Percentiles rank a stretch among this genome's conserved stretches.
Evolutionary conservation across 53 echinoderm and acorn worm species (phyloP).

Genomic region (Holothuria leucospilota): DNA sequence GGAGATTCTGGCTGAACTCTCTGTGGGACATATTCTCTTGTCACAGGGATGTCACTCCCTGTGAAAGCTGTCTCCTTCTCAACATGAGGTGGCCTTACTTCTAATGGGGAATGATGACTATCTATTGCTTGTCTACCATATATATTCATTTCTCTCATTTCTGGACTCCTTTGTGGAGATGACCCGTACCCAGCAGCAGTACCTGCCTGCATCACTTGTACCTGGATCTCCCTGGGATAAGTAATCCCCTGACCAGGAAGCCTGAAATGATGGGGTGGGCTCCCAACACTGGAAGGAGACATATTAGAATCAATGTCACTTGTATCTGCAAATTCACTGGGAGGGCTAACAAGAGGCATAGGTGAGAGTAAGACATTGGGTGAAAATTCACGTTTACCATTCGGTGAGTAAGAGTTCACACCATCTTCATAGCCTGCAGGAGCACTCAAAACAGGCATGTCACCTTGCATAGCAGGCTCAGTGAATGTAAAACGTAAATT

Average conservation of each 20-base stretch:
- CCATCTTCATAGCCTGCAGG: constrained; percentile 70
- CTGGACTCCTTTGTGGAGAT: constrained; percentile 16
- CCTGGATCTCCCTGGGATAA: constrained; percentile 45
- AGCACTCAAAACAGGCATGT: constrained; percentile 69
- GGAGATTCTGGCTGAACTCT: constrained; percentile 39
- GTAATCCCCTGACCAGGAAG: constrained; percentile 69
- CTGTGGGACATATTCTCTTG: background rate
- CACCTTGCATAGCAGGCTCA: constrained; percentile 28
- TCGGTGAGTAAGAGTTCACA: constrained; percentile 2
- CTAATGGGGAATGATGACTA: constrained; percentile 14
- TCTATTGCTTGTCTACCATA: constrained; percentile 22
- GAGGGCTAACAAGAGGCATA: constrained; percentile 84
- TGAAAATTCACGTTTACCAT: constrained; percentile 21
- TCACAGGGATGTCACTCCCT: background rate
- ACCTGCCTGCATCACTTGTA: constrained; percentile 42
- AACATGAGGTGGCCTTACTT: background rate
- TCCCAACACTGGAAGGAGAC: constrained; percentile 84
- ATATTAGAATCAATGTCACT: constrained; percentile 93
- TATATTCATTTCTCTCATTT: constrained; percentile 40
- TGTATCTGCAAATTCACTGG: constrained; percentile 96
- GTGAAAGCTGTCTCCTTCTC: constrained; percentile 41
- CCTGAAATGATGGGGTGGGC: constrained; percentile 84
- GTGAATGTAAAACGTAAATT: constrained; percentile 36
- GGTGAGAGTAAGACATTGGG: constrained; percentile 42
- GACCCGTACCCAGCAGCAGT: background rate